These are phyloP conservation scores for Platycheirus rosarum DNA, from an alignment of 2,888 invertebrate species.

Conservation along the genomic window DNA sequence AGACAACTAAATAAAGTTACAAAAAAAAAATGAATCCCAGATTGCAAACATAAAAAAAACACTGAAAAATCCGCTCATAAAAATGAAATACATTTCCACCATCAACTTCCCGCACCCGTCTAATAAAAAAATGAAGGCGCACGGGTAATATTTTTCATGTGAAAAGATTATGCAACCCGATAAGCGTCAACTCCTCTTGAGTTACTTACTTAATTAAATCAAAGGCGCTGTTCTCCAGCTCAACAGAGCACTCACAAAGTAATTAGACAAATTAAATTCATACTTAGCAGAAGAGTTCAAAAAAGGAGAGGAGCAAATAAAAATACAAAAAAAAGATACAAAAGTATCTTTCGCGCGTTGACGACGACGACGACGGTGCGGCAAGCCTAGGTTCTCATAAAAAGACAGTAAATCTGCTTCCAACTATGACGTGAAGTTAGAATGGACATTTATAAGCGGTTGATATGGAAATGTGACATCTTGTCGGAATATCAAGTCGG, in stretches of 20 bases:
- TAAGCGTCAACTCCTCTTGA: slow-evolving; percentile 70
- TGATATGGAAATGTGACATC: slow-evolving; percentile 64
- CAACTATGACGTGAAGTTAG: slow-evolving; percentile 17
- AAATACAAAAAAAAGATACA: too few relatives aligned
- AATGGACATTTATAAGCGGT: slow-evolving; percentile 44
- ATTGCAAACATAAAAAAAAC: slow-evolving; percentile 35
- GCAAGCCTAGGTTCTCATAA: slow-evolving; percentile 58
- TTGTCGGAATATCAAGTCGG: slow-evolving; percentile 17
- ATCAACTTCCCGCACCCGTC: slow-evolving; percentile 6
- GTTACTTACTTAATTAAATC: slow-evolving; percentile 73
- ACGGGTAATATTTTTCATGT: slow-evolving; percentile 65
- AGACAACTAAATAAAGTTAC: slow-evolving; percentile 44
- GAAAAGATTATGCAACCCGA: slow-evolving; percentile 72
- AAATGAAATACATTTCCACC: slow-evolving; percentile 49
- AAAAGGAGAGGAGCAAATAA: slow-evolving; percentile 11
- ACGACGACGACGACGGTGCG: slow-evolving; percentile 11
- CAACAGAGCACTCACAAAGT: slow-evolving; percentile 53
- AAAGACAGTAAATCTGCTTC: slow-evolving; percentile 48
- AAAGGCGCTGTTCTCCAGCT: slow-evolving; percentile 56
- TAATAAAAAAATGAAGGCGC: not conserved
- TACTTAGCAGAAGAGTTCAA: slow-evolving; percentile 36
- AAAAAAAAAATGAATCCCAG: slow-evolving; percentile 57
- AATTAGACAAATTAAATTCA: slow-evolving; percentile 74
- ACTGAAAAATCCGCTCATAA: slow-evolving; percentile 30
- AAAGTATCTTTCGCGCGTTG: slow-evolving; percentile 27